Conservation (phyloP, 2,888 invertebrate species). For the Leucoptera coffeella region DNA sequence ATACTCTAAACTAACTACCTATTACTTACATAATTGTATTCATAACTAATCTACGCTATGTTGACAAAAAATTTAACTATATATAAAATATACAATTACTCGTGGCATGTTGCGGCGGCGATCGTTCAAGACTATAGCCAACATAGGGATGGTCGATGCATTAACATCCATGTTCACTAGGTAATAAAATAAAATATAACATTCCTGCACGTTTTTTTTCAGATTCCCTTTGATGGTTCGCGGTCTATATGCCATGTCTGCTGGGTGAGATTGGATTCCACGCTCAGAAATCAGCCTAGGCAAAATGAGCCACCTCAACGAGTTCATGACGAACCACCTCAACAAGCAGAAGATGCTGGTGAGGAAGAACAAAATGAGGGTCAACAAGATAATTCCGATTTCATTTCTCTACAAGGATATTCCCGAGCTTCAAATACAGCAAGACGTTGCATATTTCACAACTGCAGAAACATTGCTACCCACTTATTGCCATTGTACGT, state of each 20-base stretch:
- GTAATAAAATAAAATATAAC: conserved; percentile 1
- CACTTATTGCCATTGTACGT: conserved; percentile 3
- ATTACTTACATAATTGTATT: no score
- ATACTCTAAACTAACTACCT: no score
- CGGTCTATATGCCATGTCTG: conserved; percentile 7
- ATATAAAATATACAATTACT: no score
- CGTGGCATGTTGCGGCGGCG: no score
- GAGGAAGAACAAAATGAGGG: not conserved
- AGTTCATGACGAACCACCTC: conserved; percentile 2
- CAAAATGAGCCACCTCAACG: conserved; percentile 4
- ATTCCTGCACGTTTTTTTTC: conserved; percentile 4
- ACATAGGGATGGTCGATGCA: no score
- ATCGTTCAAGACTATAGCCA: no score
- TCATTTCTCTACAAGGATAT: conserved; percentile 5
- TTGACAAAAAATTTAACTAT: no score
- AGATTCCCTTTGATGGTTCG: conserved; percentile 7
- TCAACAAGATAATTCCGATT: not conserved
- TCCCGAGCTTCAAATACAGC: conserved; percentile 6
- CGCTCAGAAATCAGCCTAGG: conserved; percentile 4
- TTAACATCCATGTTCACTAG: no score
- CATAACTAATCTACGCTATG: no score
- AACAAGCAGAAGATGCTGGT: conserved; percentile 4
- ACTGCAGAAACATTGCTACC: conserved; percentile 4
- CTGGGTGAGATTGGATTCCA: conserved; percentile 6
- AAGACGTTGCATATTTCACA: conserved; percentile 6